These are phyloP conservation scores for Desmophyllum pertusum DNA, from an alignment of 92 coral and sea anemone species.

Conservation along the genomic window DNA sequence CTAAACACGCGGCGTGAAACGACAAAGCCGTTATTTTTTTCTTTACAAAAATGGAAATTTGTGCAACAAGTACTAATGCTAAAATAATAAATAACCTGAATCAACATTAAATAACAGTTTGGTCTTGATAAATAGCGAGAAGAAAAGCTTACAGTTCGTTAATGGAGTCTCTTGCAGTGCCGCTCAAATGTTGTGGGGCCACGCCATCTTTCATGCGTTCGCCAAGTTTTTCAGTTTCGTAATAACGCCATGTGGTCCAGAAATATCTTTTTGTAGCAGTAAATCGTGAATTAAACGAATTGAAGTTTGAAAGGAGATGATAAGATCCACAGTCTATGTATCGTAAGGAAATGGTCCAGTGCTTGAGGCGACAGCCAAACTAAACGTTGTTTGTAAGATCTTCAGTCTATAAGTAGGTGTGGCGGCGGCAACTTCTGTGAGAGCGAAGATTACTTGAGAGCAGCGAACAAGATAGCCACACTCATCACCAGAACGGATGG, in stretches of 20 bases:
- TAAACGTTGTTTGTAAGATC: background rate
- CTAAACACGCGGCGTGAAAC: background rate
- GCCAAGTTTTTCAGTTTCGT: constrained; percentile 1
- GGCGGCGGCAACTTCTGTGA: too few relatives aligned
- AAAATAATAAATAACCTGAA: background rate
- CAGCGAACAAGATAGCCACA: constrained; percentile 29
- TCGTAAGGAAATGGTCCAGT: background rate
- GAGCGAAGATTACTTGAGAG: too few relatives aligned
- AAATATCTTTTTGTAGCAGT: background rate
- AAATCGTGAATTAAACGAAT: constrained; percentile 8
- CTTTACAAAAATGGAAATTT: constrained; percentile 27
- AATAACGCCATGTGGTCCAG: constrained; percentile 15
- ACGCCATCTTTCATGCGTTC: constrained; percentile 46
- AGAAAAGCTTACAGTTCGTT: constrained; percentile 26
- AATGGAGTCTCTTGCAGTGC: constrained; percentile 21
- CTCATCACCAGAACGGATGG: constrained; percentile 33
- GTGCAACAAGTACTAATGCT: background rate
- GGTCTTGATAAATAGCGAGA: background rate
- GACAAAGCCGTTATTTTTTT: background rate
- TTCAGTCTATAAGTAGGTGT: constrained; percentile 15
- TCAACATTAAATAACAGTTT: background rate
- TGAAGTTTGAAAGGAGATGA: background rate
- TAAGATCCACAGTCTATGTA: background rate
- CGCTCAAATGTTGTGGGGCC: background rate
- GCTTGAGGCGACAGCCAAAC: constrained; percentile 13